A percentile compares a stretch with the other conserved stretches of the same genome.
Evolutionary conservation across 2,888 invertebrate genomes (phyloP).

Genomic region (Cremastinae sp.): DNA sequence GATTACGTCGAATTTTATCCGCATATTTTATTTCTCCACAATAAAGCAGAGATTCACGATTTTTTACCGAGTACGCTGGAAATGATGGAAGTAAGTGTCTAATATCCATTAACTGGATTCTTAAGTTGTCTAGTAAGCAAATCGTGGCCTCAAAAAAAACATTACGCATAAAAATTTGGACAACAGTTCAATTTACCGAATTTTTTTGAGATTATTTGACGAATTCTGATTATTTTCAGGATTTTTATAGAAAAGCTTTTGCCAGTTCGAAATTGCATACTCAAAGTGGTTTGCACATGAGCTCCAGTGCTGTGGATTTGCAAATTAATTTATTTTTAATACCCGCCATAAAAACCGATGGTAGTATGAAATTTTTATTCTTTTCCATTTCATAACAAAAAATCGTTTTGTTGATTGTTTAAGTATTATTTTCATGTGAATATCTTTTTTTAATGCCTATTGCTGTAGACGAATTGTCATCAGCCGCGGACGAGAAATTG

Average conservation of each 20-base stretch:
- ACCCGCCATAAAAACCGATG: slow-evolving; percentile 83
- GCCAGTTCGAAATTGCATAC: slow-evolving; percentile 85
- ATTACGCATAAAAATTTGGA: too few species aligned
- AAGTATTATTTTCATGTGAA: too few species aligned
- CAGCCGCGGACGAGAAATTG: slow-evolving; percentile 49
- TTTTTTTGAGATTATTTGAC: too few species aligned
- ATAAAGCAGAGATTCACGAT: slow-evolving; percentile 89
- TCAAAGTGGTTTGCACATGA: slow-evolving; percentile 86
- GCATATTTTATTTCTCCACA: slow-evolving; percentile 91
- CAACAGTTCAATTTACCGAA: too few species aligned
- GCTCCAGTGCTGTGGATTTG: slow-evolving; percentile 82
- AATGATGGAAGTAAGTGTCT: slow-evolving; percentile 83
- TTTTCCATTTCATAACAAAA: neutral
- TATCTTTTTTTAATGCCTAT: too few species aligned
- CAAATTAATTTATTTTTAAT: slow-evolving; percentile 87
- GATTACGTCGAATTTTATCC: slow-evolving; percentile 90
- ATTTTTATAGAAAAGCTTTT: slow-evolving; percentile 82
- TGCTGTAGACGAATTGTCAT: slow-evolving; percentile 68
- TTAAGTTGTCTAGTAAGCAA: too few species aligned
- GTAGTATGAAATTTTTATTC: slow-evolving; percentile 63
- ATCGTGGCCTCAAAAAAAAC: too few species aligned
- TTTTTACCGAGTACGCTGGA: slow-evolving; percentile 84
- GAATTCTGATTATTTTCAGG: slow-evolving; percentile 72
- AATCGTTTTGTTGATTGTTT: too few species aligned
- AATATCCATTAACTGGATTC: slow-evolving; percentile 5